Base-by-base conservation (phyloP, 2,113 vertebrate species). In the Pogonocichla stellata region DNA sequence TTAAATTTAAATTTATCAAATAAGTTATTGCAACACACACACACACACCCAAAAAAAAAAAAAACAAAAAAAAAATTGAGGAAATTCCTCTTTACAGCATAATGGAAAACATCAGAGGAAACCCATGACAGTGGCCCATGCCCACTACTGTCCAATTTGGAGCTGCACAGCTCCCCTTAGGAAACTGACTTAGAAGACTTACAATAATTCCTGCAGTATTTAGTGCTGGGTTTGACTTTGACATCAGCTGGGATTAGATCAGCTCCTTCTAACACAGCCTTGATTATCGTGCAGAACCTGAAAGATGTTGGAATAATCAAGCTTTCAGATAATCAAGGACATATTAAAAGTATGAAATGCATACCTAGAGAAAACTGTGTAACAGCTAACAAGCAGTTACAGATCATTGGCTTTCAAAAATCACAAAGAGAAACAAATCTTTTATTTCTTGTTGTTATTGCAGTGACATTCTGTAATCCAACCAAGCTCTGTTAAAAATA, bases 381-480 rank as follows among this genome's bases (percentile, higher is more conserved):
- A 85, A 64, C 50, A 94, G 67, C 29, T 86, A 91, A 66, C 23
- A 95, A 36, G 53, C 84, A 94, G 74, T 58, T 82, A 90, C 71
- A 78, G 88, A 90, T 90, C 78, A 77, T 24, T 91, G 24, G n/a
- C 71, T 86, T 80, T 86, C 25, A 24, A 86, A 93, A 93, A 86
- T 62, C 45, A 80, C 72, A 90, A 73, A 85, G 50, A 87, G 22
- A 85, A 93, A 80, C 34, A 51, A 73, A 70, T 70, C 38, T 77
- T 82, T 90, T 83, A 56, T 94, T 96, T 83, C 14, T 24, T 80
- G 7, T 50, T 92, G 34, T 84, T 94, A 78, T 92, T 95, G 82
- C 67, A 90, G 40, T 73, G 71, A 77, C 9, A 47, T 62, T 73
- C 48, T 86, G 24, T 92, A 96, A 92, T 92, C 45, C 64, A 89